Evolutionary conservation across 2,888 invertebrate genomes (phyloP), one percentile per base, ranked within the genome.

Genomic region (Cosmopolites sordidus): DNA sequence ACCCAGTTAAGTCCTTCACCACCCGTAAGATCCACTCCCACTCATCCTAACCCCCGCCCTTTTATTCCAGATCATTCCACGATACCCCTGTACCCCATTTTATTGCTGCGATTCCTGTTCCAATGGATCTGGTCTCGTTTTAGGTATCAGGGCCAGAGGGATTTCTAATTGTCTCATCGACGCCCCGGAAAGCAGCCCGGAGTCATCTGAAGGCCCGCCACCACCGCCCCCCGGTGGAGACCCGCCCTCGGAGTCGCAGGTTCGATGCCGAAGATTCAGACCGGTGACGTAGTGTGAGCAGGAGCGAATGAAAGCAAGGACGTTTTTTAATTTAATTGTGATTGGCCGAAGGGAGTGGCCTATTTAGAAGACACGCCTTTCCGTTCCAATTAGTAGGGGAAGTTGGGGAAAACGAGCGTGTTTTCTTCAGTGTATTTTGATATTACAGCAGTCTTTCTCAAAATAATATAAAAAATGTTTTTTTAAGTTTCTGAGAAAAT

Each of bases 131-230:
- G 56, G 48, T 60, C 56, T 59, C 60, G 55, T 65, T 66, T 56
- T 61, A 71, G 72, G 71, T 64, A 64, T 68, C 46, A 69, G 71
- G 51, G 67, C 69, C 11, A 62, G 75, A 50, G 75, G 75, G 51
- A 71, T 75, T 30, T 73, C 74, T 33, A 73, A 71, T 30, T 73
- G 73, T 60, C 67, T 75, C 43, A 72, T 74, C 47, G 73, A 73
- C 51, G 73, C 72, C 37, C 62, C 67, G 12, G 70, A 69, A 52
- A 69, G 68, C 54, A 67, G 67, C 15, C 68, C 69, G 12, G 69
- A 69, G 45, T 71, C 72, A 2, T 73, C 73, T 1, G 73, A 73
- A 58, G 73, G 72, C 2, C 64, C 62, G 40, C 70, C 69, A 9
- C 69, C 69, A 12, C 72, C 73, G 3, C 72, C 72, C 8, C 70